phyloP scores from a whole-genome alignment of 2,888 invertebrate genomes.

The Apotomis capreana region DNA sequence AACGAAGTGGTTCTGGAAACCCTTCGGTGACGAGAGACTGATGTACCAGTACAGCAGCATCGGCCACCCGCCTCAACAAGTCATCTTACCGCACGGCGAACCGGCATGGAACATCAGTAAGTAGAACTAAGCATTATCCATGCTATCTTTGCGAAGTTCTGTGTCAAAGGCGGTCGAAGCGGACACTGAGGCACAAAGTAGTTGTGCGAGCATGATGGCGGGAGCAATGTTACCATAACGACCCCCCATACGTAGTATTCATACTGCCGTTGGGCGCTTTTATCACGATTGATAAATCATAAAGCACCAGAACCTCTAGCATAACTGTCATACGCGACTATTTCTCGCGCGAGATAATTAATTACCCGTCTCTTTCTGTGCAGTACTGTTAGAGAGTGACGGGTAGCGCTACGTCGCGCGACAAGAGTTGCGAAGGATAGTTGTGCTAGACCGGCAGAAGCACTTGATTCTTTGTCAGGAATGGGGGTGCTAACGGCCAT shows the following conservation, averaged over 20 bases:
- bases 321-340: too few species aligned
- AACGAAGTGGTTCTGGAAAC: conserved; percentile 21
- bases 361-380: too few species aligned
- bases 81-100: conserved; percentile 2
- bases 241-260: background rate
- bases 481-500: too few species aligned
- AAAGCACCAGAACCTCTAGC: too few species aligned
- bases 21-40: background rate
- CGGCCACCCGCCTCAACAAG: background rate
- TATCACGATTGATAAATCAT: too few species aligned
- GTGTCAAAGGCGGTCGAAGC: conserved; percentile 48
- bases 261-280: too few species aligned
- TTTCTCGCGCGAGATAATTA: too few species aligned
- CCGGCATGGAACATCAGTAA: conserved; percentile 24
- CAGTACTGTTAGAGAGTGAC: too few species aligned
- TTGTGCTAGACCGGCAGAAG: too few species aligned
- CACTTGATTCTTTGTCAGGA: too few species aligned
- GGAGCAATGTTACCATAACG: background rate
- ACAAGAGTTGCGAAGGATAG: too few species aligned
- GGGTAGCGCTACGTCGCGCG: too few species aligned
- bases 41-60: conserved; percentile 1
- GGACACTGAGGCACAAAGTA: conserved; percentile 55
- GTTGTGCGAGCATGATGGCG: conserved; percentile 23
- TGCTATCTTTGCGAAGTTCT: background rate
- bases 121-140: background rate